A percentile compares a stretch with the other conserved stretches of the same genome.
Conservation (phyloP, 1,140 invertebrate species). For the Sycophaga agraensis region DNA sequence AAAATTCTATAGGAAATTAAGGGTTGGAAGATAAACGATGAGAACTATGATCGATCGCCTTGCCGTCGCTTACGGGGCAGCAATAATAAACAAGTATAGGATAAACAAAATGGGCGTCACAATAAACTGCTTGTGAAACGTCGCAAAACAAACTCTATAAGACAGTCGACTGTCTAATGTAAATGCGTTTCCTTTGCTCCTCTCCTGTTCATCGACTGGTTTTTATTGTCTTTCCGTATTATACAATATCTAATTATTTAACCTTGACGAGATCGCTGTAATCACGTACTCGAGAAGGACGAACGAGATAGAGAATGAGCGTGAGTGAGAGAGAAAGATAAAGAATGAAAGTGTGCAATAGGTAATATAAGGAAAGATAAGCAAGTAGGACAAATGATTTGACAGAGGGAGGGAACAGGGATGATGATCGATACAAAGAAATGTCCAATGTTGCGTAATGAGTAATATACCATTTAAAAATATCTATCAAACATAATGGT, state of each 20-base stretch:
- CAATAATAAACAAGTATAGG: background rate
- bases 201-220: conserved; percentile 27
- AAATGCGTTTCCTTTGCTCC: conserved; percentile 25
- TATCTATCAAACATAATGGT: conserved; percentile 7
- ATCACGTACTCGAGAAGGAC: conserved; percentile 13
- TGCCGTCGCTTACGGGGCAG: conserved; percentile 10
- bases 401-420: too few relatives aligned
- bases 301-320: background rate
- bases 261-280: conserved; percentile 23
- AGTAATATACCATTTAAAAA: background rate
- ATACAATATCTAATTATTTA: conserved; percentile 18
- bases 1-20: conserved; percentile 6
- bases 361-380: background rate
- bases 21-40: background rate
- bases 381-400: background rate
- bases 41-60: conserved; percentile 8
- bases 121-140: conserved; percentile 14
- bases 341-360: background rate
- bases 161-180: conserved; percentile 5
- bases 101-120: background rate
- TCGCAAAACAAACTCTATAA: conserved; percentile 16
- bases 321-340: conserved; percentile 9
- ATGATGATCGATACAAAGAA: background rate
- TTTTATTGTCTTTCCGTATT: conserved; percentile 28
- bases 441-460: conserved; percentile 11